phyloP scores from a whole-genome alignment of 1,140 invertebrate species.

The Delia radicum region DNA sequence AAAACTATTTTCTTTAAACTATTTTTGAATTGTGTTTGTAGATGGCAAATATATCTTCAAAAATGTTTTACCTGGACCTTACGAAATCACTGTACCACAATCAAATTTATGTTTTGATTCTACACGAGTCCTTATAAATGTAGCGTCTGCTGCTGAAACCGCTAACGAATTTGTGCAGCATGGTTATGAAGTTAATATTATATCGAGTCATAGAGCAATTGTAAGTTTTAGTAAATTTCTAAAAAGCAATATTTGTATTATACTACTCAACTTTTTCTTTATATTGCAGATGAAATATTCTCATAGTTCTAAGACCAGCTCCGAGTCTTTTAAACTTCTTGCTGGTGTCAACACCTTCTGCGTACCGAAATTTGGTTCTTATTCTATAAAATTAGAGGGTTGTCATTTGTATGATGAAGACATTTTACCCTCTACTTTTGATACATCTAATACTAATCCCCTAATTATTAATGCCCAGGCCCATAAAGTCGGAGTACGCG shows the following conservation, averaged over 20 bases:
- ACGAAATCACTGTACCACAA: slow-evolving; percentile 68
- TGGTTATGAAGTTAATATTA: slow-evolving; percentile 68
- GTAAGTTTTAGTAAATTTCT: slow-evolving; percentile 27
- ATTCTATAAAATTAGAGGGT: slow-evolving; percentile 74
- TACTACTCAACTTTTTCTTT: background rate
- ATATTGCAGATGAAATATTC: slow-evolving; percentile 43
- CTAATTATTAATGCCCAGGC: slow-evolving; percentile 55
- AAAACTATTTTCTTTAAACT: background rate
- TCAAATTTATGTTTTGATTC: slow-evolving; percentile 76
- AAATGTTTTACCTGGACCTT: slow-evolving; percentile 79
- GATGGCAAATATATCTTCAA: slow-evolving; percentile 74
- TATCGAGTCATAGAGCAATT: slow-evolving; percentile 70
- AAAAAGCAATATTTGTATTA: background rate
- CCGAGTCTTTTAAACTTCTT: slow-evolving; percentile 51
- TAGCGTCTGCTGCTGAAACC: slow-evolving; percentile 66
- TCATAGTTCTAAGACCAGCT: slow-evolving; percentile 25
- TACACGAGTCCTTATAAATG: slow-evolving; percentile 63
- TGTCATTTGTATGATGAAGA: slow-evolving; percentile 77
- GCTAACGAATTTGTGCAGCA: slow-evolving; percentile 74
- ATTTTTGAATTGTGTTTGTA: slow-evolving; percentile 40
- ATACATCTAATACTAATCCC: slow-evolving; percentile 43
- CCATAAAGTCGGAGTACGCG: slow-evolving; percentile 57
- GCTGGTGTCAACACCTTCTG: slow-evolving; percentile 65
- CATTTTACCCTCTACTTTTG: slow-evolving; percentile 41
- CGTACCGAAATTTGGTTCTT: slow-evolving; percentile 67